Conservation (phyloP, 1,140 invertebrate genomes). For the Lerema accius region DNA sequence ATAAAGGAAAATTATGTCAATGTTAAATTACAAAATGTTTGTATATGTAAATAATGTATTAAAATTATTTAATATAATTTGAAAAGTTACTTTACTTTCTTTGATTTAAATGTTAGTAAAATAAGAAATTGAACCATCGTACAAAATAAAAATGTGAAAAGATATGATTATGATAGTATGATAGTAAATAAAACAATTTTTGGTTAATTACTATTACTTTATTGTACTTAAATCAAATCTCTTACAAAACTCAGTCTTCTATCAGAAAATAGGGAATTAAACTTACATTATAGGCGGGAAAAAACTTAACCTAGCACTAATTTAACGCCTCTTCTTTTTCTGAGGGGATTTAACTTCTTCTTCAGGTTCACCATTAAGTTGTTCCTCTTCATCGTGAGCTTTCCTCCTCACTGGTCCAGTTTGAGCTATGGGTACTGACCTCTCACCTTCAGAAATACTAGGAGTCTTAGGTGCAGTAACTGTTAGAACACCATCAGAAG, state of each 20-base stretch:
- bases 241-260: conserved; percentile 22
- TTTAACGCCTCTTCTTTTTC: conserved; percentile 62
- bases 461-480: conserved; percentile 84
- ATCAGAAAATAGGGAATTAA: conserved; percentile 1
- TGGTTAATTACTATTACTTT: conserved; percentile 16
- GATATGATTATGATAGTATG: too few relatives aligned
- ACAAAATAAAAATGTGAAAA: too few relatives aligned
- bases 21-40: too few relatives aligned
- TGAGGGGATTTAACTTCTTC: conserved; percentile 54
- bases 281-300: conserved; percentile 16
- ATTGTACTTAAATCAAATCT: conserved; percentile 18
- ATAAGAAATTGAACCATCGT: too few relatives aligned
- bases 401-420: conserved; percentile 67
- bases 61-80: too few relatives aligned
- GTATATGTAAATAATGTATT: too few relatives aligned
- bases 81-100: too few relatives aligned
- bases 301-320: neutral
- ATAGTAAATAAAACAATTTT: conserved; percentile 20
- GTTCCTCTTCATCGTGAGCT: conserved; percentile 44
- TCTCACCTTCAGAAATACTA: conserved; percentile 45
- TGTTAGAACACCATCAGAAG: conserved; percentile 89
- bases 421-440: conserved; percentile 59
- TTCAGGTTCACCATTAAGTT: conserved; percentile 45
- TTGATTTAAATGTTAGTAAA: too few relatives aligned
- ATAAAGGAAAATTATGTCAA: too few relatives aligned